A percentile compares a stretch with the other conserved stretches of the same genome.
phyloP scores from a whole-genome alignment of 2,888 invertebrate genomes.

The Agrilus cyanescens region DNA sequence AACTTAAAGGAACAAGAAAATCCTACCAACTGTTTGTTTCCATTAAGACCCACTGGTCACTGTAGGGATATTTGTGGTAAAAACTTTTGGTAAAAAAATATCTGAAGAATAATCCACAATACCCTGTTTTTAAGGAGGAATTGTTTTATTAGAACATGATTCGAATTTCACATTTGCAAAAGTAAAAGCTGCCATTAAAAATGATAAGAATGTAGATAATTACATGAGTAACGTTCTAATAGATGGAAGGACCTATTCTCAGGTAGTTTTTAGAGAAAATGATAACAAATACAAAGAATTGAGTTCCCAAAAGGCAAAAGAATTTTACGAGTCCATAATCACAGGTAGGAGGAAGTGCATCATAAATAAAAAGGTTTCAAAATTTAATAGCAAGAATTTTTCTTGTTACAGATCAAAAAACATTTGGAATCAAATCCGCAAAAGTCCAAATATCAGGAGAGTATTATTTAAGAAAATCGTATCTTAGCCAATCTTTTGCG shows the following conservation, averaged over 20 bases:
- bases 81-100: too few species aligned
- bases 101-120: too few species aligned
- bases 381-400: not conserved
- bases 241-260: slow-evolving; percentile 13
- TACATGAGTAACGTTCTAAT: slow-evolving; percentile 20
- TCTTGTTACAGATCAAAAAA: slow-evolving; percentile 4
- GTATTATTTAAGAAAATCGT: slow-evolving; percentile 2
- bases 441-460: slow-evolving; percentile 8
- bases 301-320: slow-evolving; percentile 15
- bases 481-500: slow-evolving; percentile 2
- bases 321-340: slow-evolving; percentile 7
- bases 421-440: slow-evolving; percentile 2
- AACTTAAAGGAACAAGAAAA: slow-evolving; percentile 4
- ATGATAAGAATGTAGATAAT: slow-evolving; percentile 14
- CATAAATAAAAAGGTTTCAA: not conserved
- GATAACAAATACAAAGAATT: slow-evolving; percentile 18
- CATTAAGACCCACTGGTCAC: slow-evolving; percentile 16
- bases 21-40: slow-evolving; percentile 9
- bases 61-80: slow-evolving; percentile 19
- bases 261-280: slow-evolving; percentile 24
- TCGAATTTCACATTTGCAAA: slow-evolving; percentile 14
- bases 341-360: slow-evolving; percentile 6
- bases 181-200: slow-evolving; percentile 14
- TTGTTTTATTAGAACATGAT: slow-evolving; percentile 13
- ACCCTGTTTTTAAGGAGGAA: slow-evolving; percentile 15